Conservation (phyloP, 2,113 vertebrate species). For the Triplophysa dalaica region DNA sequence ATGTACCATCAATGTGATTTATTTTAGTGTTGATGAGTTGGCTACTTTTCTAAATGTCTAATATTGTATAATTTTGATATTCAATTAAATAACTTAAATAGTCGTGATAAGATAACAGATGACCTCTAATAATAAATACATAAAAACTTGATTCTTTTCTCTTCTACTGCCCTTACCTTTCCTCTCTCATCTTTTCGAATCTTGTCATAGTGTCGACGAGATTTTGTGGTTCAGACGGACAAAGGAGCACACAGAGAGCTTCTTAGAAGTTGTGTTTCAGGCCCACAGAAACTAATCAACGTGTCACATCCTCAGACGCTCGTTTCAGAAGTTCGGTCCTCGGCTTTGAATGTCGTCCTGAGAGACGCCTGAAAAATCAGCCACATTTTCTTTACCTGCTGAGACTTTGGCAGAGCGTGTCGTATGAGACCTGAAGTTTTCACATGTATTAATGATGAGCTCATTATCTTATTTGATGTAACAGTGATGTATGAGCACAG, state of each 20-base stretch:
- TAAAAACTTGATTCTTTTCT: not conserved
- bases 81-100: too few species aligned
- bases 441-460: conserved; percentile 20
- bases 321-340: conserved; percentile 52
- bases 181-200: not conserved
- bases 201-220: conserved; percentile 7
- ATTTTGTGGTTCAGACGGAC: too few species aligned
- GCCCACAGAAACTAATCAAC: conserved; percentile 71
- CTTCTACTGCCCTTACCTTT: not conserved
- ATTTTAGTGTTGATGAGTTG: too few species aligned
- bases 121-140: too few species aligned
- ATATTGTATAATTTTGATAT: too few species aligned
- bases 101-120: too few species aligned
- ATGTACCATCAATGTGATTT: too few species aligned
- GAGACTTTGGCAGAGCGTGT: conserved; percentile 34
- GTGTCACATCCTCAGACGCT: conserved; percentile 64
- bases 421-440: not conserved
- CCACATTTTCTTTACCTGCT: conserved; percentile 67
- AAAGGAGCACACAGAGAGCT: conserved; percentile 42
- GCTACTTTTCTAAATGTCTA: too few species aligned
- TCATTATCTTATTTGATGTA: not conserved
- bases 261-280: conserved; percentile 64
- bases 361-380: conserved; percentile 66
- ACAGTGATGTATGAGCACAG: conserved; percentile 28
- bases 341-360: conserved; percentile 66